Base-by-base conservation (phyloP, 2,113 vertebrate genomes). In the Asarcornis scutulata region DNA sequence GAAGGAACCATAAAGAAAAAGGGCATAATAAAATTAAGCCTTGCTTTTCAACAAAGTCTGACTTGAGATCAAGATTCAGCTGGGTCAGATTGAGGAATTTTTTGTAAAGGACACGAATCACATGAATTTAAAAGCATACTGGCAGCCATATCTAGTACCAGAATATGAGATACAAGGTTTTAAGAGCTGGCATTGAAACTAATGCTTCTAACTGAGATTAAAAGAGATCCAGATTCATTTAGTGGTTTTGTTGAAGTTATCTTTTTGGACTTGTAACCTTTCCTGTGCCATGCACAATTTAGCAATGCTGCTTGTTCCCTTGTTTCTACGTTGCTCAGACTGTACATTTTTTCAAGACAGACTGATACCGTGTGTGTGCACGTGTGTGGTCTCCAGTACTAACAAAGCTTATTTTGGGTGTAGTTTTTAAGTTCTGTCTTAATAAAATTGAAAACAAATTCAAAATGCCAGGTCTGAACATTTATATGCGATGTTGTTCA, bases 301-400 rank as follows among this genome's bases (percentile, higher is more conserved):
- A 72, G 55, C 80, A 91, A 26, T 67, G 8, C 8, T 66, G 38
- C 20, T 17, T 80, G 11, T 88, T 91, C 52, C 48, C 12, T 21
- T 17, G 34, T 66, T 91, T 32, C 62, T 91, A 66, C 66, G 48
- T 96, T 0, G 0, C 40, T 42, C 40, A 31, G 26, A 75, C 42
- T 48, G 58, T 50, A 12, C 38, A 62, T 22, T 76, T 72, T 82
- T 89, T 87, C n/a, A 40, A 10, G 84, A 29, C 56, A 56, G 67
- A 27, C 84, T 78, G 83, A 81, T 68, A 27, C 42, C 36, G 4
- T 64, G 38, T 59, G 34, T 59, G 66, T 74, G 71, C 17, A 52
- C 46, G 71, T 89, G 77, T 92, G 93, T 95, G 94, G 77, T 93
- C 92, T 85, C 31, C 42, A 73, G 17, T 62, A 82, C 58, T 83